Evolutionary conservation across 1,140 invertebrate species (phyloP).

Genomic region (Pseudomyrmex pallidus): DNA sequence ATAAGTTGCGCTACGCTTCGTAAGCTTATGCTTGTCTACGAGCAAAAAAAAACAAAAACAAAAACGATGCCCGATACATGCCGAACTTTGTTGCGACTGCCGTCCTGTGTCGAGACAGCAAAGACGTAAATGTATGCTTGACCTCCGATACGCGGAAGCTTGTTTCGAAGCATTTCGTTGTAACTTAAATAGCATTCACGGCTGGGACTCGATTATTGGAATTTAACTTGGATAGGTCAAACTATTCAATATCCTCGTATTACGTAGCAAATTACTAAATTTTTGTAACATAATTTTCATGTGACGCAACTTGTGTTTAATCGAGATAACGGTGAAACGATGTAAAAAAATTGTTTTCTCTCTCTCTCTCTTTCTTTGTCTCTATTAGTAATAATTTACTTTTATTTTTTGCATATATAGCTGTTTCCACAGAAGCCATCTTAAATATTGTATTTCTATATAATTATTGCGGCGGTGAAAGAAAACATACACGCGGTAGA

Average conservation of each 20-base stretch:
- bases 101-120: neutral
- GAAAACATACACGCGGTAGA: neutral
- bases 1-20: constrained; percentile 32
- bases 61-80: neutral
- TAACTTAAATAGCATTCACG: constrained; percentile 37
- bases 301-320: neutral
- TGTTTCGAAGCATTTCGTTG: constrained; percentile 27
- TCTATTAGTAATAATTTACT: constrained; percentile 15
- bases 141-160: constrained; percentile 34
- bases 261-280: constrained; percentile 24
- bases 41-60: neutral
- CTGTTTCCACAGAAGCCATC: neutral
- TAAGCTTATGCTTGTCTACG: neutral
- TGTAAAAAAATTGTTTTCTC: neutral
- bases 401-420: neutral
- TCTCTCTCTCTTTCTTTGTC: no score
- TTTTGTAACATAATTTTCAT: constrained; percentile 12
- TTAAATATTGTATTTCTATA: constrained; percentile 16
- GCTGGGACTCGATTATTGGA: constrained; percentile 20
- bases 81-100: neutral
- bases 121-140: constrained; percentile 32
- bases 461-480: constrained; percentile 15
- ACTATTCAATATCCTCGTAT: constrained; percentile 17
- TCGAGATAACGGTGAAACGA: neutral
- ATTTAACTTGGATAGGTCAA: constrained; percentile 39